phyloP scores from a whole-genome alignment of 2,113 vertebrate species.

The Sylvilagus bachmani region DNA sequence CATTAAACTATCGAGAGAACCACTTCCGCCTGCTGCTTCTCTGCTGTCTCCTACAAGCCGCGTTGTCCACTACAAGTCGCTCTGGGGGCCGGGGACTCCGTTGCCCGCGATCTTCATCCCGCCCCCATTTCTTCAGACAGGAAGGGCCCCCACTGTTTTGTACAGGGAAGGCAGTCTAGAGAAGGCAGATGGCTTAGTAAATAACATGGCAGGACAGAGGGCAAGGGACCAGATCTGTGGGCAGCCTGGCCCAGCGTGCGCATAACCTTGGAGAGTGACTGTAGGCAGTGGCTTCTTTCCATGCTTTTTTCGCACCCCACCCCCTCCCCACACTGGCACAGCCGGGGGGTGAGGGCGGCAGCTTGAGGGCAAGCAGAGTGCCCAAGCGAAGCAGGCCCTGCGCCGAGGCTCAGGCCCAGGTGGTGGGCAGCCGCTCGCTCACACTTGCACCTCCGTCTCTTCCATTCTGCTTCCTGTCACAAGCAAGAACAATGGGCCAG shows the following conservation, averaged over 20 bases:
- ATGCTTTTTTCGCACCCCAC: neutral
- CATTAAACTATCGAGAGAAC: constrained; percentile 88
- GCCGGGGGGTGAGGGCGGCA: too few species aligned
- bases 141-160: constrained; percentile 1
- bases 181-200: neutral
- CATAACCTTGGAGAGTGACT: neutral
- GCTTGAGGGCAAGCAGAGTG: too few species aligned
- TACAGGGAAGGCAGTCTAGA: neutral
- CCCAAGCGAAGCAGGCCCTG: too few species aligned
- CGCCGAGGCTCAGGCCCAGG: neutral
- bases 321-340: neutral
- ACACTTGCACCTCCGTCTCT: neutral
- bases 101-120: neutral
- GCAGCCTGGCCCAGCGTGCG: neutral
- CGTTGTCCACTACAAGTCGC: neutral
- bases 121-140: neutral
- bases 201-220: neutral
- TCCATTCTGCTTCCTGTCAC: neutral
- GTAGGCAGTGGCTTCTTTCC: neutral
- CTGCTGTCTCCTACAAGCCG: neutral
- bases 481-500: neutral
- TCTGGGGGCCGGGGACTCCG: neutral
- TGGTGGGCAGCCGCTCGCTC: neutral
- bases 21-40: constrained; percentile 68
- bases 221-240: neutral